A percentile compares a stretch with the other conserved stretches of the same genome.
These are phyloP conservation scores for Brachionus sp. DNA, from an alignment of 1,140 invertebrate genomes.

Conservation along the genomic window DNA sequence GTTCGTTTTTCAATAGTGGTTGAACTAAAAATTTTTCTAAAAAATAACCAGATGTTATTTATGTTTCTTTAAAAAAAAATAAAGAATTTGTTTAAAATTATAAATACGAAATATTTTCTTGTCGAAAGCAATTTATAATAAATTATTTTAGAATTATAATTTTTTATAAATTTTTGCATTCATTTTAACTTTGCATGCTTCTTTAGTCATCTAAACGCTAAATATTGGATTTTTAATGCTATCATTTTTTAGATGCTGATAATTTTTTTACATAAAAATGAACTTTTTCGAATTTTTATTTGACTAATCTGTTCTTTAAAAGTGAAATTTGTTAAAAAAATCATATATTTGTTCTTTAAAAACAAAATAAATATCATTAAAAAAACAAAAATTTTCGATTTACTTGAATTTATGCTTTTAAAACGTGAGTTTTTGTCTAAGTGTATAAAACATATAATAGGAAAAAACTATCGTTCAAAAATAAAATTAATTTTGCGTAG, in stretches of 20 bases:
- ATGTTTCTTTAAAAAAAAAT: not conserved
- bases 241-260: not conserved
- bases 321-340: not conserved
- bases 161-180: not conserved
- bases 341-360: not conserved
- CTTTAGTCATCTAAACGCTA: not conserved
- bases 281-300: not conserved
- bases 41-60: not conserved
- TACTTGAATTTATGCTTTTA: not conserved
- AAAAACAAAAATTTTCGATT: not conserved
- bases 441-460: not conserved
- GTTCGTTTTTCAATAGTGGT: no score
- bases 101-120: not conserved
- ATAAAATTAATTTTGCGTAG: not conserved
- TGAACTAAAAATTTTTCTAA: not conserved
- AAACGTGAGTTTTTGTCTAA: not conserved
- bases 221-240: not conserved
- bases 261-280: not conserved
- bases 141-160: constrained; percentile 8
- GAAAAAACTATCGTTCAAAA: not conserved
- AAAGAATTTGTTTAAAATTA: not conserved
- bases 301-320: not conserved
- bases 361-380: not conserved
- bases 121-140: not conserved
- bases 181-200: not conserved